Percentiles rank a stretch among this genome's conserved stretches.
Evolutionary conservation across 2,888 invertebrate species (phyloP).

Genomic region (Xylota segnis): DNA sequence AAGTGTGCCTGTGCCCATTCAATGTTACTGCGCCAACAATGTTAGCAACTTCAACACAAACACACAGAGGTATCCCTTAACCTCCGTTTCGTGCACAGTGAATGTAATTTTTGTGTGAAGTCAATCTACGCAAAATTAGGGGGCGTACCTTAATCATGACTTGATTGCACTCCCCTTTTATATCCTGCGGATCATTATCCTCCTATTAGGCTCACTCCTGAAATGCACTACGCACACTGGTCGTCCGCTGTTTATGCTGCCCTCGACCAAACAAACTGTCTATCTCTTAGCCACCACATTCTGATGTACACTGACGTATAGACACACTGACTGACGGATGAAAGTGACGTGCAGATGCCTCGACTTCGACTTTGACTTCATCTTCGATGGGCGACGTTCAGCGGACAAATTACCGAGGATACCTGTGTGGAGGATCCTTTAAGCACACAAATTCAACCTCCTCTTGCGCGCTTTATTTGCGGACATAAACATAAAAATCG

Average conservation of each 20-base stretch:
- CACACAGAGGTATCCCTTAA: constrained; percentile 44
- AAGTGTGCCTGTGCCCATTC: constrained; percentile 69
- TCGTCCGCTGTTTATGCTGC: constrained; percentile 24
- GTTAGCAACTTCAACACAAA: constrained; percentile 25
- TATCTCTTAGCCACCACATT: constrained; percentile 68
- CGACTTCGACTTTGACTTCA: constrained; percentile 23
- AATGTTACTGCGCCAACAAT: constrained; percentile 33
- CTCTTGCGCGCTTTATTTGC: constrained; percentile 48
- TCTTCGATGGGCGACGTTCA: constrained; percentile 35
- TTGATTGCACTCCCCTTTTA: constrained; percentile 80
- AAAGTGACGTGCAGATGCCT: constrained; percentile 24
- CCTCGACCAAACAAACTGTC: constrained; percentile 40
- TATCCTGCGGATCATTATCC: constrained; percentile 74
- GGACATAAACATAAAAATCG: constrained; percentile 80
- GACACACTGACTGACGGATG: constrained; percentile 60
- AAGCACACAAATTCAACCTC: constrained; percentile 56
- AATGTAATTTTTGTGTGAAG: constrained; percentile 77
- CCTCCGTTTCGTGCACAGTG: constrained; percentile 76
- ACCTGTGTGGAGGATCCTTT: constrained; percentile 50
- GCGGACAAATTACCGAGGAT: constrained; percentile 57
- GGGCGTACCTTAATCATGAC: constrained; percentile 83
- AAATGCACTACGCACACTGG: constrained; percentile 27
- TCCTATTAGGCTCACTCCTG: constrained; percentile 74
- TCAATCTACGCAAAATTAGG: constrained; percentile 78
- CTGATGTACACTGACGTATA: constrained; percentile 66